Conservation (phyloP, 2,888 invertebrate species). For the Apodemia hepburni region DNA sequence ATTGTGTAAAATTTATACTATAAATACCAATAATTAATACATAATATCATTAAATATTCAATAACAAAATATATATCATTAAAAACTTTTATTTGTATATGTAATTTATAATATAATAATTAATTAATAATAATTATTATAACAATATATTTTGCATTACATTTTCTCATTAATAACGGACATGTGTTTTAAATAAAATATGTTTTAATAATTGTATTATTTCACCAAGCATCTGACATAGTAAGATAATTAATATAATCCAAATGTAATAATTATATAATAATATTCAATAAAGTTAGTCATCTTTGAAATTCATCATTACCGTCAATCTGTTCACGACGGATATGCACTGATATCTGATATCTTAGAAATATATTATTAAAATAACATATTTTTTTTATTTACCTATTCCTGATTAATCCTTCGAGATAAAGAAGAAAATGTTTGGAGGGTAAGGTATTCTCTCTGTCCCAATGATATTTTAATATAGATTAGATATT, state of each 20-base stretch:
- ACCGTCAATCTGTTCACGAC: neutral
- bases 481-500: too few species aligned
- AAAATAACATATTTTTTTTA: conserved; percentile 1
- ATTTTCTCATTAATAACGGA: neutral
- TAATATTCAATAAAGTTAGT: neutral
- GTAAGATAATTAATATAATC: neutral
- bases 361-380: conserved; percentile 7
- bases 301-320: conserved; percentile 4
- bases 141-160: neutral
- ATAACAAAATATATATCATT: neutral
- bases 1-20: too few species aligned
- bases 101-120: too few species aligned
- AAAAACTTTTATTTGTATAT: neutral
- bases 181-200: neutral
- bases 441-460: too few species aligned
- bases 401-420: neutral
- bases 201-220: conserved; percentile 9
- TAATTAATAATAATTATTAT: too few species aligned
- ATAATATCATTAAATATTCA: too few species aligned
- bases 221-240: neutral
- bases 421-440: too few species aligned
- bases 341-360: conserved; percentile 10
- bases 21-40: too few species aligned
- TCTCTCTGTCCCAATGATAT: too few species aligned
- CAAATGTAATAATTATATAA: neutral